Evolutionary conservation across 2,113 vertebrate genomes (phyloP).

Genomic region (Cepphus grylle): DNA sequence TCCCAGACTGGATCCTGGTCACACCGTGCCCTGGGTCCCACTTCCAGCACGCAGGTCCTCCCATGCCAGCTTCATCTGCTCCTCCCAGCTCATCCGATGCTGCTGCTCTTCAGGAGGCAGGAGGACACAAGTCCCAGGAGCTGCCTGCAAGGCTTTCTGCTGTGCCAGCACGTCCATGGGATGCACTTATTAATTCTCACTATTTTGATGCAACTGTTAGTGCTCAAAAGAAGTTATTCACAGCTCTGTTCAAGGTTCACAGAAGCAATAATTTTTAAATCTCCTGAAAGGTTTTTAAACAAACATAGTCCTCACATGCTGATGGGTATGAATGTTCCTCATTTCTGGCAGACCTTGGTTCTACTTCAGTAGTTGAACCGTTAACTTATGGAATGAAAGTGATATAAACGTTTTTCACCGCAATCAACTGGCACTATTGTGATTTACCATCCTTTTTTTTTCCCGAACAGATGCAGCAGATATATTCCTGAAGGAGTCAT

Average conservation of each 20-base stretch:
- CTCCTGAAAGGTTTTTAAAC: background rate
- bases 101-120: background rate
- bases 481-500: background rate
- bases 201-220: background rate
- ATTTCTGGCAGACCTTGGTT: background rate
- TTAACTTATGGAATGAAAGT: background rate
- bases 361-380: background rate
- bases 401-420: background rate
- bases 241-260: background rate
- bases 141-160: background rate
- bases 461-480: background rate
- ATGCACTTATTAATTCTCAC: background rate
- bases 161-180: background rate
- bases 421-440: background rate
- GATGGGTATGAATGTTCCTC: background rate
- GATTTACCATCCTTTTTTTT: background rate
- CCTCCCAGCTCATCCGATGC: background rate
- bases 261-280: background rate
- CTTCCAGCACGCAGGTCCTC: background rate
- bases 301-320: background rate
- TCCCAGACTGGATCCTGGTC: background rate
- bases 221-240: background rate
- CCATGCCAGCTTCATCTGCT: background rate
- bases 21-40: fast-evolving
- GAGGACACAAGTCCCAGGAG: background rate